Percentiles rank a stretch among this genome's conserved stretches.
Conservation (phyloP, 1,140 invertebrate species). For the Atta texana region DNA sequence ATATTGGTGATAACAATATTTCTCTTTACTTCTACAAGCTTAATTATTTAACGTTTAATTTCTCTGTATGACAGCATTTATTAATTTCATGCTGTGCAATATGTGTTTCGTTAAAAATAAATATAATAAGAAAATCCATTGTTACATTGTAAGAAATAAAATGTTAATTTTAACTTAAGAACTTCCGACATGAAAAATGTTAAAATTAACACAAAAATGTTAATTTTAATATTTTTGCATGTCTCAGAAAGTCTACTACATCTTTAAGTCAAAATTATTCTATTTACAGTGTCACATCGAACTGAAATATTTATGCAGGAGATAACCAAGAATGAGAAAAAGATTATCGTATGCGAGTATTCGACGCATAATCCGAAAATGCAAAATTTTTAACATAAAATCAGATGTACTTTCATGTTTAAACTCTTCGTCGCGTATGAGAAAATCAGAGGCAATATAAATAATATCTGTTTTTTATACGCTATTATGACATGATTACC, state of each 20-base stretch:
- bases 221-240: too few species aligned
- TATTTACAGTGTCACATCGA: not conserved
- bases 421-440: conserved; percentile 34
- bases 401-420: conserved; percentile 45
- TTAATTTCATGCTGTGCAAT: not conserved
- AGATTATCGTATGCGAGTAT: not conserved
- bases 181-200: too few species aligned
- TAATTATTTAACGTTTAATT: not conserved
- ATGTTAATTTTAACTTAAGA: too few species aligned
- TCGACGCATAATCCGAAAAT: conserved; percentile 21
- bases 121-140: not conserved
- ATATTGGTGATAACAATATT: not conserved
- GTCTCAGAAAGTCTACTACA: too few species aligned
- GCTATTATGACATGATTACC: not conserved
- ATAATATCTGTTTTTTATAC: conserved; percentile 61
- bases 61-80: not conserved
- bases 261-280: too few species aligned
- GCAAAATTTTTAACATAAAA: conserved; percentile 7
- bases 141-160: not conserved
- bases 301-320: not conserved
- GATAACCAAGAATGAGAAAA: not conserved
- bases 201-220: too few species aligned
- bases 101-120: not conserved
- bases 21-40: not conserved
- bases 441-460: not conserved